Base-by-base conservation (phyloP, 2,888 invertebrate species). In the Xylocampa areola region DNA sequence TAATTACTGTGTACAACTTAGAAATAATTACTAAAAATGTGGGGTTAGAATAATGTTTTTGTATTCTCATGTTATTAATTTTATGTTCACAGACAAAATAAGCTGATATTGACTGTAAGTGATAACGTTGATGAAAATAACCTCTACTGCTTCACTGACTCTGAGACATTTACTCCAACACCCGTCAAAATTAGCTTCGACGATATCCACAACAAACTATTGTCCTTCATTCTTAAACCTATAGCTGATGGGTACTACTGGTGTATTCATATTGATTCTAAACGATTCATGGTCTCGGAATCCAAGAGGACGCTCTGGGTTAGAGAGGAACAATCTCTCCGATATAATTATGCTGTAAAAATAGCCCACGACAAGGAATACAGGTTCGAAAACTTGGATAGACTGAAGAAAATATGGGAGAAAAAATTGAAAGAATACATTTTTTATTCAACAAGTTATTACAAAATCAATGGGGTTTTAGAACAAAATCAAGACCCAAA, bases 191-290 rank as follows among this genome's bases (percentile, higher is more conserved):
- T 82, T 16, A 72, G 70, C 30, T 70, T 76, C 8, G 73, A 80
- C 6, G 73, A 74, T 1, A 71, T 74, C 2, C 62, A 73, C n/a
- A 72, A 81, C 39, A 64, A 68, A 2, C 85, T 83, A 14, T 21
- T 49, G 5, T 33, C 68, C 3, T 73, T 60, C 32, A 57, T 83
- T 2, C 69, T 92, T 0, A 84, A 78, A 43, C 84, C 89, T 0
- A 76, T 77, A 10, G 68, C 67, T 1, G 86, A 93, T 43, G 94
- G 94, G 5, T 90, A 90, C 68, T 94, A 94, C 55, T 94, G 94
- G 94, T 94, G 94, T 64, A 73, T 85, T 7, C 81, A 88, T 33
- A 76, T 53, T 0, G 86, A 93, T 58, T 79, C 89, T 0, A 83
- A 68, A 16, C 79, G 81, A 8, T 90, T 79, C 51, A 65, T 73